Evolutionary conservation across 2,888 invertebrate genomes (phyloP).

Genomic region (Apamea epomidion): DNA sequence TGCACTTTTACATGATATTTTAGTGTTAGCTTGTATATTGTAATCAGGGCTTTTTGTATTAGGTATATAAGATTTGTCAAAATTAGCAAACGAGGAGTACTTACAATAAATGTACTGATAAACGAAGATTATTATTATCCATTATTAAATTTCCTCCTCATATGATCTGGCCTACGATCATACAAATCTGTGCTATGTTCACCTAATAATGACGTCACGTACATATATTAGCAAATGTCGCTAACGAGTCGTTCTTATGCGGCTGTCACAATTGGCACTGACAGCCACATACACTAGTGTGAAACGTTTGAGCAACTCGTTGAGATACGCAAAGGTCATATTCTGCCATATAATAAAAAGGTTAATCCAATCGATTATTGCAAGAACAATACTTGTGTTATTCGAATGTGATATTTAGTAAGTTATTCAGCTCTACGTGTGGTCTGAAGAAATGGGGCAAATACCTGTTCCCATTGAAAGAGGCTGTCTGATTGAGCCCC

Average conservation of each 20-base stretch:
- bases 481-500: too few species aligned
- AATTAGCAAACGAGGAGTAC: neutral
- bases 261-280: constrained; percentile 33
- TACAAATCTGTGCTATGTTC: neutral
- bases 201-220: constrained; percentile 32
- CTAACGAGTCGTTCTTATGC: constrained; percentile 13
- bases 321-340: constrained; percentile 44
- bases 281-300: constrained; percentile 17
- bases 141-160: neutral
- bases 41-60: neutral
- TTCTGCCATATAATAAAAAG: constrained; percentile 47
- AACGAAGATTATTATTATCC: neutral
- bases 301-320: constrained; percentile 39
- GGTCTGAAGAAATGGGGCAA: neutral
- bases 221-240: constrained; percentile 5
- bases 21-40: too few species aligned
- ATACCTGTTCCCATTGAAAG: neutral
- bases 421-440: neutral
- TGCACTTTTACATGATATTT: neutral
- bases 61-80: neutral
- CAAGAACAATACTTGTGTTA: constrained; percentile 41
- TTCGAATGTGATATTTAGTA: constrained; percentile 29
- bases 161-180: neutral
- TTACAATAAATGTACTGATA: neutral
- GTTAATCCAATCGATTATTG: constrained; percentile 59